Evolutionary conservation across 2,888 invertebrate genomes (phyloP).

Genomic region (Deilephila porcellus): DNA sequence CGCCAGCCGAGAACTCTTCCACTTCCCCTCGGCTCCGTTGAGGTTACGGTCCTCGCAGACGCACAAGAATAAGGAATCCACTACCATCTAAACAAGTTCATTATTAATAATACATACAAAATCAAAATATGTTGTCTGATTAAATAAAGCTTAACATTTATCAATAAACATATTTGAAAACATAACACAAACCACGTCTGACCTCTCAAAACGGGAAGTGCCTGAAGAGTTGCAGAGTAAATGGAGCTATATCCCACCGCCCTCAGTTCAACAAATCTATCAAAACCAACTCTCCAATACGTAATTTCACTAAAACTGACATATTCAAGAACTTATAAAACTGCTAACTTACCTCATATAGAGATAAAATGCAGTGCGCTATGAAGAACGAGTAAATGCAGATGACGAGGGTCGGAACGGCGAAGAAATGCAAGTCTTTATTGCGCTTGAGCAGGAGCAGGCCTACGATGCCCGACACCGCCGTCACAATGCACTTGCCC

Average conservation of each 20-base stretch:
- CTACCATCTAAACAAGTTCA: conserved; percentile 89
- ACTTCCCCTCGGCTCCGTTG: conserved; percentile 89
- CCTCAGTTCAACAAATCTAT: too few species aligned
- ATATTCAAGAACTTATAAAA: not conserved
- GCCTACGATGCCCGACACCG: conserved; percentile 90
- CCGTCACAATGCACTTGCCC: conserved; percentile 92
- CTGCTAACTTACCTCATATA: conserved; percentile 91
- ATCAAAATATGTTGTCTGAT: too few species aligned
- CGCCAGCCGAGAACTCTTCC: conserved; percentile 85
- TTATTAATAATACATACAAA: not conserved
- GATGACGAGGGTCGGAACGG: conserved; percentile 93
- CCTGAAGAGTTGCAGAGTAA: too few species aligned
- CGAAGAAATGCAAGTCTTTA: conserved; percentile 91
- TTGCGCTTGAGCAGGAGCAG: conserved; percentile 90
- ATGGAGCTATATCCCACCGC: too few species aligned
- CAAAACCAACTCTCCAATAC: too few species aligned
- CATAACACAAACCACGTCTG: too few species aligned
- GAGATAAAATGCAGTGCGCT: conserved; percentile 95
- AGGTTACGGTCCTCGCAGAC: conserved; percentile 96
- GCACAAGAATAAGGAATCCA: conserved; percentile 96
- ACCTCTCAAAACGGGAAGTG: too few species aligned
- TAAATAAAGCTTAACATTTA: too few species aligned
- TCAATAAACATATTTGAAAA: too few species aligned
- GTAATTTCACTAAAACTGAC: too few species aligned
- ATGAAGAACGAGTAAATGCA: conserved; percentile 95